Base-by-base conservation (phyloP, 2,888 invertebrate species). In the Agrochola macilenta region DNA sequence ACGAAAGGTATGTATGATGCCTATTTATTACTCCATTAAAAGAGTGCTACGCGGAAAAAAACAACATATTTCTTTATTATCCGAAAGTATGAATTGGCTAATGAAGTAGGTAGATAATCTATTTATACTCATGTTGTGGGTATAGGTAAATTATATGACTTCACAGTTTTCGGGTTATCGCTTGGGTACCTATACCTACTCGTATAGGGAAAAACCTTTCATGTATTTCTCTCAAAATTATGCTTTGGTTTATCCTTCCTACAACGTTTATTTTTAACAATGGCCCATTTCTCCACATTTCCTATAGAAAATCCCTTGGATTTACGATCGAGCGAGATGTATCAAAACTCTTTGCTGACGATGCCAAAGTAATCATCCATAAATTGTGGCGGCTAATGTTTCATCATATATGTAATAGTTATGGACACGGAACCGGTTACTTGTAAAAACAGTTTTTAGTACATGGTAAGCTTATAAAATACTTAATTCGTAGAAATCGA, bases 311-410 rank as follows among this genome's bases (percentile, higher is more conserved):
- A 89, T 90, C 91, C 85, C 88, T 87, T 79, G 76, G 89, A 90
- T 92, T 92, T 92, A 92, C 88, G 89, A 88, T 81, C 87, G 83
- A 76, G 72, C 83, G 79, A 78, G 79, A 89, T 87, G 79, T 81
- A 89, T 87, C 89, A 82, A 89, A 89, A 87, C 85, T 88, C 86
- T 88, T 89, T 86, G 85, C 83, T 77, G 80, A 84, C 87, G 85
- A 88, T 89, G 89, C 90, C 87, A 90, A 89, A 89, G 89, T 88
- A 90, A 92, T 90, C 91, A 88, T 66, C 71, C 78, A 87, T 89
- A 89, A 88, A 89, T 84, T 88, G 84, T 84, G 83, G 82, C 79
- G 79, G 82, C 78, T 88, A 74, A 88, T 80, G 86, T 90, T 91
- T 84, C 88, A 86, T 81, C 87, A 87, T 82, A 87, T 82, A 80